Evolutionary conservation across 2,888 invertebrate species (phyloP).

Genomic region (Cryptosula pallasiana): DNA sequence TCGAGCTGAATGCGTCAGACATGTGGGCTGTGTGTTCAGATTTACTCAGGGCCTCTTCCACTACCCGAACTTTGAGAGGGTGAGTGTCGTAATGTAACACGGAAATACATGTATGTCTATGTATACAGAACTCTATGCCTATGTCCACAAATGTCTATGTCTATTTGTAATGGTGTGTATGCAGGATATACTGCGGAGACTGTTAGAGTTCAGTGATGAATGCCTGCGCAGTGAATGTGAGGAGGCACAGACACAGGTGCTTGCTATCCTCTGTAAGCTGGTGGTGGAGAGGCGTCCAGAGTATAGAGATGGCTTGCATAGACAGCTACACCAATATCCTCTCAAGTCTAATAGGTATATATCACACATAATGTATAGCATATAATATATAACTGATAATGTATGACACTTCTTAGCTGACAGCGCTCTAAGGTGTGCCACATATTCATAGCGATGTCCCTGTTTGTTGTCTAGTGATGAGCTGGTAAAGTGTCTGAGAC

Average conservation of each 20-base stretch:
- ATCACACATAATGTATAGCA: neutral
- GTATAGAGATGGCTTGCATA: neutral
- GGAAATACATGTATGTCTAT: no score
- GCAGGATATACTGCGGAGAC: neutral
- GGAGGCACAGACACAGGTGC: neutral
- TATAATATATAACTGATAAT: neutral
- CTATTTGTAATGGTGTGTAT: no score
- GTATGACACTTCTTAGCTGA: neutral
- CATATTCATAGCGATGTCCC: neutral
- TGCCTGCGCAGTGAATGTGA: neutral
- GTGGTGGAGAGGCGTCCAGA: neutral
- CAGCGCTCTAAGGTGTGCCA: neutral
- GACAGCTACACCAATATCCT: neutral
- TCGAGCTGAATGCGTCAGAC: neutral
- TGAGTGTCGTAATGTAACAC: no score
- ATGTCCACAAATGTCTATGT: no score
- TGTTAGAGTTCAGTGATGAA: neutral
- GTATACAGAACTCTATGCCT: no score
- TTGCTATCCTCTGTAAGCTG: neutral
- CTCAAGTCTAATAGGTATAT: neutral
- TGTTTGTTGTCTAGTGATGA: no score
- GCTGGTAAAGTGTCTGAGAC: neutral
- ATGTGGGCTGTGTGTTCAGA: slow-evolving; percentile 24
- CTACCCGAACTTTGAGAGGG: slow-evolving; percentile 15
- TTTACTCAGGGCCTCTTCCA: slow-evolving; percentile 25